A percentile compares a stretch with the other conserved stretches of the same genome.
These are phyloP conservation scores for Euborellia annulipes DNA, from an alignment of 1,140 invertebrate species.

Conservation along the genomic window DNA sequence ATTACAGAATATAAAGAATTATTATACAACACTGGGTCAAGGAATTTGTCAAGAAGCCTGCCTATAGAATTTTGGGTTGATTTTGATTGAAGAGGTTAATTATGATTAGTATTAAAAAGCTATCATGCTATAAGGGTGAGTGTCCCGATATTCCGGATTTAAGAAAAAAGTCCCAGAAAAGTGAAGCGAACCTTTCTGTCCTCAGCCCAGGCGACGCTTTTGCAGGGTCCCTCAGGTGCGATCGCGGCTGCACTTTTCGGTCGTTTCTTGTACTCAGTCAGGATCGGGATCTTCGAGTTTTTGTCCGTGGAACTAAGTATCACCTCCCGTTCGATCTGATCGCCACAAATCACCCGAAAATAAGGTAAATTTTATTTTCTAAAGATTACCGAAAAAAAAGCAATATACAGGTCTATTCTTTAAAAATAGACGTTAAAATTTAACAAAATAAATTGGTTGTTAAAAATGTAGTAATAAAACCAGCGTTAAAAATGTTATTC, in stretches of 20 bases:
- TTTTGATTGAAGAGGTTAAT: no score
- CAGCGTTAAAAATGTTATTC: neutral
- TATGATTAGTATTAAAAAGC: no score
- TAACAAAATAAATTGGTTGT: neutral
- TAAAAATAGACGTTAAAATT: no score
- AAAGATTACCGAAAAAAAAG: neutral
- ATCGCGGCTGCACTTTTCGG: slow-evolving; percentile 36
- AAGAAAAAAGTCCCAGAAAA: no score
- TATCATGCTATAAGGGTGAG: no score
- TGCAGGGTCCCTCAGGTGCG: slow-evolving; percentile 54
- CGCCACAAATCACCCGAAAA: no score
- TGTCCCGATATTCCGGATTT: no score
- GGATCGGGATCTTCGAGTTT: slow-evolving; percentile 55
- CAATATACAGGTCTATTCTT: no score
- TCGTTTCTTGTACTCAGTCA: slow-evolving; percentile 50
- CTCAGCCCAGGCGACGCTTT: slow-evolving; percentile 39
- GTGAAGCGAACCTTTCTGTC: slow-evolving; percentile 20
- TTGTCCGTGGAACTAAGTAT: slow-evolving; percentile 50
- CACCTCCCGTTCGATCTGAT: slow-evolving; percentile 55
- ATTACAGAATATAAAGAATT: no score
- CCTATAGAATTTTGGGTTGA: no score
- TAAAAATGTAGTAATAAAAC: neutral
- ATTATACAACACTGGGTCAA: no score
- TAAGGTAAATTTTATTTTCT: slow-evolving; percentile 7
- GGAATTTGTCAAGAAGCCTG: no score